Conservation (phyloP, 2,888 invertebrate species). For the Epinotia demarniana region DNA sequence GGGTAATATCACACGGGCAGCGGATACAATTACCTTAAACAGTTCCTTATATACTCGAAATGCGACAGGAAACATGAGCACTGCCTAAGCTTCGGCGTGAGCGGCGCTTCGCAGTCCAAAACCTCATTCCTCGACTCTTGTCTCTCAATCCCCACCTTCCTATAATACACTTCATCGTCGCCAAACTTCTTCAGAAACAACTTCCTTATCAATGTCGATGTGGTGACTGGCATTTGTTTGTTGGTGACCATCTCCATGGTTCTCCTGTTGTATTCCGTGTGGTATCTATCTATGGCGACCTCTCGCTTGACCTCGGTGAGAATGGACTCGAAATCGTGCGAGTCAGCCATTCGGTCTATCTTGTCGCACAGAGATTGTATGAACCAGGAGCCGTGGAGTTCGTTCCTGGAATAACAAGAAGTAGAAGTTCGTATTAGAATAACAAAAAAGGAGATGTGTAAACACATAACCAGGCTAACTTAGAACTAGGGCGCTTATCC, state of each 20-base stretch:
- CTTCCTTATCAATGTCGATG: constrained; percentile 37
- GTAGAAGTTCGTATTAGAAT: neutral
- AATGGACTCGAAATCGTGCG: constrained; percentile 67
- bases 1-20: constrained; percentile 4
- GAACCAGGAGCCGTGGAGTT: constrained; percentile 70
- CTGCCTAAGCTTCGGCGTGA: constrained; percentile 53
- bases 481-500: too few relatives aligned
- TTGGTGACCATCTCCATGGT: constrained; percentile 20
- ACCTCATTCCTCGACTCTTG: constrained; percentile 51
- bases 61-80: constrained; percentile 44
- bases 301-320: constrained; percentile 68
- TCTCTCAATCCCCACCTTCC: constrained; percentile 52
- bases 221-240: constrained; percentile 43
- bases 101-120: constrained; percentile 49
- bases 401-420: constrained; percentile 54
- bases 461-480: too few relatives aligned
- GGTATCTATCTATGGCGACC: constrained; percentile 65
- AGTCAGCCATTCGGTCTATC: constrained; percentile 59
- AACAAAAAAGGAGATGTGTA: neutral
- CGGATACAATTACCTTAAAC: constrained; percentile 55
- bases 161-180: constrained; percentile 49
- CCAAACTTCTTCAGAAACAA: constrained; percentile 38
- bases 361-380: constrained; percentile 71
- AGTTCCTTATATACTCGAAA: constrained; percentile 38
- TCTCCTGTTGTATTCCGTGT: constrained; percentile 45